Base-by-base conservation (phyloP, 2,888 invertebrate genomes). In the Eristalis pertinax region DNA sequence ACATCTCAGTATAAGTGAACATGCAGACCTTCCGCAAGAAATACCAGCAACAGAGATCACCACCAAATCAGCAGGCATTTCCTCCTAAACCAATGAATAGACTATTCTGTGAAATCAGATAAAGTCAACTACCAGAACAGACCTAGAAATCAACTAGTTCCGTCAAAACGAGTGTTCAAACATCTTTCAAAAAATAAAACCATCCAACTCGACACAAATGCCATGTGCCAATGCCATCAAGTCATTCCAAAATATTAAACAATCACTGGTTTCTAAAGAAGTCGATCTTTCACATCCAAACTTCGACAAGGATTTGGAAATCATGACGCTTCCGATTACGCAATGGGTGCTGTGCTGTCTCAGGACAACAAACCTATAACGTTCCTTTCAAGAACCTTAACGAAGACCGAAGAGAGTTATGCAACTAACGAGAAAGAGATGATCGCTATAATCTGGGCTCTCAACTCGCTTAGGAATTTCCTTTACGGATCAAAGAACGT, bases 371-470 rank as follows among this genome's bases (percentile, higher is more conserved):
- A 56, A 43, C 67, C 43, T 1, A 73, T 80, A 60, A 73, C 43
- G 0, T 84, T 84, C 8, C 15, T 84, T 4, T 84, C 79, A 0
- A 65, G 84, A 38, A 84, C 79, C 3, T 29, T 84, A 13, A 79
- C 35, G n/a, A 79, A 75, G 58, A 65, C 79, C 11, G 84, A 75
- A 72, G 80, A 84, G 64, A 26, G 38, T 15, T 84, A 84, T 4
- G 75, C 74, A 0, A 32, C 74, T 3, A 79, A 84, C 43, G 64
- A 74, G 26, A 74, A 64, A 15, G 15, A 15, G 41, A 43, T 43
- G 15, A 4, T 29, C 4, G 29, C 29, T 29, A 29, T 32, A 32
- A 32, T 8, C 32, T 32, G 8, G 32, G 32, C 32, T 32, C 10
- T 32, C 32, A 32, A 32, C 32, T 32, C 32, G 32, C 32, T 32